phyloP scores from a whole-genome alignment of 2,113 vertebrate genomes.

The Cynopterus brachyotis region DNA sequence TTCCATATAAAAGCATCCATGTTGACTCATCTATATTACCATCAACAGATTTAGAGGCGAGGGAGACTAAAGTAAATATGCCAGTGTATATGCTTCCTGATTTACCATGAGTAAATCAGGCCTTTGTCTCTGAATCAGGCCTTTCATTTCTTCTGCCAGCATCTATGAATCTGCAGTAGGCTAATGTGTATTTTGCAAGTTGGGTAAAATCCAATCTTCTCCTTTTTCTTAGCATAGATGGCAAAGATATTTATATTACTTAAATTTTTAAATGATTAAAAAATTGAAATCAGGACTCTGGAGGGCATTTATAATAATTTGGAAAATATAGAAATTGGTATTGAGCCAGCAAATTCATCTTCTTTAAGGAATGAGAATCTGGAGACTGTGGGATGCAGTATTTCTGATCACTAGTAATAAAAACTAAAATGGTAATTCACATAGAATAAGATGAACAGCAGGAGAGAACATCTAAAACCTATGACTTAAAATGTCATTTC shows the following conservation, averaged over 20 bases:
- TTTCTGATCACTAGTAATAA: background rate
- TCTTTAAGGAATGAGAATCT: background rate
- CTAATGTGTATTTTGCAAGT: background rate
- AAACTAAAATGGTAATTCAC: background rate
- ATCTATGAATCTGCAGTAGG: background rate
- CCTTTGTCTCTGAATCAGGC: background rate
- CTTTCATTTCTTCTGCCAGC: background rate
- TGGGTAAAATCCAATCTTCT: background rate
- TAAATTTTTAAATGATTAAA: background rate
- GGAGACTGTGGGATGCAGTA: background rate
- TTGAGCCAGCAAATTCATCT: background rate
- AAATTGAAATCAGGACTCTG: background rate
- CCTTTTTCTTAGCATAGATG: background rate
- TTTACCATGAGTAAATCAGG: background rate
- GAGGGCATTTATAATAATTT: background rate
- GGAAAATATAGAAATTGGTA: background rate
- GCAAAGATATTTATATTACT: background rate
- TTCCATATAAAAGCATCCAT: background rate
- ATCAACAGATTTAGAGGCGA: background rate
- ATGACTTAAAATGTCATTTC: background rate
- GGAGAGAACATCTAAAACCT: background rate
- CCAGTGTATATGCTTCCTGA: background rate
- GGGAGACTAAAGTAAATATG: background rate
- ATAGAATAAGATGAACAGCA: background rate
- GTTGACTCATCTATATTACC: background rate